Base-by-base conservation (phyloP, 2,797 vertebrate species). In the Hypotaenidia philippensis region DNA sequence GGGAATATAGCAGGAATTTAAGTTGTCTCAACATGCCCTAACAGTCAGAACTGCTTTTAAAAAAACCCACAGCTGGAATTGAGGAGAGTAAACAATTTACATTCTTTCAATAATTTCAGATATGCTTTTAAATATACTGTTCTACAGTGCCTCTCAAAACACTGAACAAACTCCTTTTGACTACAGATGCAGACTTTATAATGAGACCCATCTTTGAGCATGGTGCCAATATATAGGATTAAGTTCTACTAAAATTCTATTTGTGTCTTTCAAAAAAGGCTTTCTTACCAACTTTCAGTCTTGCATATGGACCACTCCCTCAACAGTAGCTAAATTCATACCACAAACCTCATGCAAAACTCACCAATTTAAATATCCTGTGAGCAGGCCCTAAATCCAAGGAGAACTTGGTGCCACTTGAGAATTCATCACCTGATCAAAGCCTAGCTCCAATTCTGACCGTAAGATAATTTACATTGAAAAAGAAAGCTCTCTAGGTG, bases 31-130 rank as follows among this genome's bases (percentile, higher is more conserved):
- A 94, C 96, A 87, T 19, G 94, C 25, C 93, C 52, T 20, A 94
- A 84, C 66, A 95, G 88, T 76, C 80, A 96, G 61, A 87, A 65
- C 20, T 31, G 56, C 63, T 90, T 89, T 7, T 0, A 59, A 93
- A 89, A 84, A 93, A 84, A 76, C n/a, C 20, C 45, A 13, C 5
- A 5, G 22, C 31, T 82, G 82, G 76, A 78, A 91, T 11, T 86
- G n/a, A 94, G 55, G 27, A 83, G 59, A 72, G 89, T 63, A 82
- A 90, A 79, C 66, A 65, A 82, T 83, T 87, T 79, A 91, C 82
- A 90, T 93, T 93, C 76, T 83, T 97, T 74, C 65, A 89, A 90
- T 86, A 85, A 89, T 86, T 95, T 93, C 84, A 91, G 38, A 81
- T 86, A 59, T 19, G 40, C 31, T 85, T 84, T 80, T 47, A 89